These are phyloP conservation scores for Neocrepidodera transversa DNA, from an alignment of 2,888 invertebrate species.

Conservation along the genomic window DNA sequence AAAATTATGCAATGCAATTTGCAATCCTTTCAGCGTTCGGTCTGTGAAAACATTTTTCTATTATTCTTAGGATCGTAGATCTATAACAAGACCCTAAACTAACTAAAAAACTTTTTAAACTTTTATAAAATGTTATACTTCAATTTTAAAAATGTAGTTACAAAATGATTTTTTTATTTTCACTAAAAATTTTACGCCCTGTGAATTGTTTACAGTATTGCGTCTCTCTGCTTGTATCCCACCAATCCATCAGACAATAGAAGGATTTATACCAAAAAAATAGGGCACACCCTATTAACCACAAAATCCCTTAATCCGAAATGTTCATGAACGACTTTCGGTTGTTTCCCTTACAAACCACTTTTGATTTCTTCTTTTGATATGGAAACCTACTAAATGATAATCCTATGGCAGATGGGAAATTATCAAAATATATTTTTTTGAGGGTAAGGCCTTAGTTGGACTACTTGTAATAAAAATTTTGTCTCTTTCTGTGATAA, in stretches of 20 bases:
- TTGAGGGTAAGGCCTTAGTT: too few species aligned
- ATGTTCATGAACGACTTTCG: slow-evolving; percentile 35
- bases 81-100: too few species aligned
- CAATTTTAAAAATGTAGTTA: too few species aligned
- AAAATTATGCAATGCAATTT: too few species aligned
- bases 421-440: background rate
- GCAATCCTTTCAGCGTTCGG: too few species aligned
- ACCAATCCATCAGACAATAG: slow-evolving; percentile 7
- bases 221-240: background rate
- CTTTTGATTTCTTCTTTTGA: slow-evolving; percentile 22
- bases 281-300: slow-evolving; percentile 34
- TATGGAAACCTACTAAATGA: slow-evolving; percentile 1
- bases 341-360: slow-evolving; percentile 30
- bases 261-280: slow-evolving; percentile 19
- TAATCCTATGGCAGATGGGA: slow-evolving; percentile 10
- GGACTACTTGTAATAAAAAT: too few species aligned
- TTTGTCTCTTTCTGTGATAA: too few species aligned
- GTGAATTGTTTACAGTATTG: background rate
- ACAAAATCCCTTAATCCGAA: slow-evolving; percentile 38
- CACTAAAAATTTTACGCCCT: background rate
- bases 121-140: too few species aligned
- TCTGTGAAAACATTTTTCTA: too few species aligned
- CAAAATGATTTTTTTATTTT: too few species aligned
- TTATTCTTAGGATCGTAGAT: too few species aligned
- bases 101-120: too few species aligned